Evolutionary conservation across 2,113 vertebrate genomes (phyloP).

Genomic region (Silurus asotus): DNA sequence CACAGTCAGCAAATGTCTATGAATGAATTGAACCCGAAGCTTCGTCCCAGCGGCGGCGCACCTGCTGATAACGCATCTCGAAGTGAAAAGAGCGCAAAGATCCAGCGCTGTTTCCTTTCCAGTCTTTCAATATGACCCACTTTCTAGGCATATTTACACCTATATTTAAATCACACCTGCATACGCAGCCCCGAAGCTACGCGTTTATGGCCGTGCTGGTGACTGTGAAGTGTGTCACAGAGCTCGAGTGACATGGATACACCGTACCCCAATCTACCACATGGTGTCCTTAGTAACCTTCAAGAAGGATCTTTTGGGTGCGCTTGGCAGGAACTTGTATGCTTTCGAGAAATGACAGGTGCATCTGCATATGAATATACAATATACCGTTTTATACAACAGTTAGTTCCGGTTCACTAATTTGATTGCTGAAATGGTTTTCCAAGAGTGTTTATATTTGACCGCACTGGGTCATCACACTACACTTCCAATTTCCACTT

Average conservation of each 20-base stretch:
- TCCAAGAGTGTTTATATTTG: neutral
- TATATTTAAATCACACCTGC: constrained; percentile 37
- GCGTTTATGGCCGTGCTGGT: neutral
- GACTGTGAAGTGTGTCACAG: neutral
- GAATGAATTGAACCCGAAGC: constrained; percentile 7
- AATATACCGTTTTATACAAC: neutral
- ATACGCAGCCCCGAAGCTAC: neutral
- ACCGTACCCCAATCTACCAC: constrained; percentile 26
- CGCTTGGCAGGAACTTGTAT: neutral
- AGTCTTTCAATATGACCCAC: constrained; percentile 21
- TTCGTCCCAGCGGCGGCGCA: constrained; percentile 8
- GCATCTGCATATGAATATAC: neutral
- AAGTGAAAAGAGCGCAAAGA: constrained; percentile 21
- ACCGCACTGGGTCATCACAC: neutral
- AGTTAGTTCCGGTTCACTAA: neutral
- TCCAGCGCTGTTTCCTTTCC: neutral
- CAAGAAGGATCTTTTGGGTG: constrained; percentile 5
- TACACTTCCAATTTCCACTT: neutral
- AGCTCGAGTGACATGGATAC: neutral
- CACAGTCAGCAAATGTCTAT: constrained; percentile 21
- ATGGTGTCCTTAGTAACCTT: constrained; percentile 43
- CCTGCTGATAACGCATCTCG: constrained; percentile 30
- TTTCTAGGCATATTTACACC: constrained; percentile 5
- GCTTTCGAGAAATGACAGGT: constrained; percentile 16
- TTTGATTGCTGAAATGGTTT: too few species aligned